Base-by-base conservation (phyloP, 2,797 vertebrate species). In the Orestias chungarensis region DNA sequence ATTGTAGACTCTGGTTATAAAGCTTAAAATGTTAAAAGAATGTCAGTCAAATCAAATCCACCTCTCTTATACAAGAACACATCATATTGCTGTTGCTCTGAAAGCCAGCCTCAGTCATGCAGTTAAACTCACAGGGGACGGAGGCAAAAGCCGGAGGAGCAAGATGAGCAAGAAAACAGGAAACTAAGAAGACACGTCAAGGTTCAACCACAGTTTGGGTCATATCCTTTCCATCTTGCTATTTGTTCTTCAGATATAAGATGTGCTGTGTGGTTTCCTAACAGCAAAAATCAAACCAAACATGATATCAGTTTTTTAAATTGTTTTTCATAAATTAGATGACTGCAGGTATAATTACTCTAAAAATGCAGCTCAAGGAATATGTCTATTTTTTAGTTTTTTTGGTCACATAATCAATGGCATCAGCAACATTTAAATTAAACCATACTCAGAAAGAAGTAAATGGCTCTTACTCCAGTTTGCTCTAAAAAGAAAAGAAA, bases 121-220 rank as follows among this genome's bases (percentile, higher is more conserved):
- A 59, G 62, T 0, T 43, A 3, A 64, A 27, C 20, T 68, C 62
- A 61, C 44, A 72, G 74, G 69, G 70, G 81, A 85, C 68, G 27
- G 31, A 70, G 68, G 59, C 27, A 76, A 14, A 74, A 81, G 65
- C 17, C 25, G 52, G 71, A 79, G 10, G 57, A 54, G 54, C 23
- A n/a, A 82, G 64, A 12, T 12, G 3, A 78, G 70, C 7, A 11
- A 75, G 82, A 31, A 88, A 91, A 91, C 91, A 93, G 92, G 92
- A 93, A 93, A 78, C 83, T 73, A 70, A 38, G 73, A 2, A 68
- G 50, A 76, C 62, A 79, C 76, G 71, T 75, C 14, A 71, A 70
- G 29, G 66, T 74, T 76, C 44, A 84, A 87, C 85, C 86, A 84
- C 82, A 81, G 78, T 76, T 88, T 86, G 80, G 85, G 82, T 89